A percentile compares a stretch with the other conserved stretches of the same genome.
Conservation (phyloP, 2,888 invertebrate genomes). For the Pantelozetes paolii region DNA sequence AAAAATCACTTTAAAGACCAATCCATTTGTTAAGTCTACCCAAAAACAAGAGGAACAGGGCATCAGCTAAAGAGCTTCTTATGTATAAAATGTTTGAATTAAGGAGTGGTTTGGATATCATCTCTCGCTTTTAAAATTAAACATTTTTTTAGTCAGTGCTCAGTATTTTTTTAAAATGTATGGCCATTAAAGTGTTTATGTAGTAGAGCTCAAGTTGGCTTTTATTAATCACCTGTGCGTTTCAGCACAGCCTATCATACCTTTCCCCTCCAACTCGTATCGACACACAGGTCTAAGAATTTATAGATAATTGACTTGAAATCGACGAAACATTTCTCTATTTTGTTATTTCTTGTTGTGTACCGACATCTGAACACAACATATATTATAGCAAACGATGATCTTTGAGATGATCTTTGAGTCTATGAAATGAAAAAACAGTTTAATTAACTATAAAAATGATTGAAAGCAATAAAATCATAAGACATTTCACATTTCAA, state of each 20-base stretch:
- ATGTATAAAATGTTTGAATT: not conserved
- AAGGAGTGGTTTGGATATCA: slow-evolving; percentile 30
- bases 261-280: too few relatives aligned
- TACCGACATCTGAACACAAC: not conserved
- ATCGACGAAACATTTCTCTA: not conserved
- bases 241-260: too few relatives aligned
- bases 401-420: not conserved
- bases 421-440: not conserved
- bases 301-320: not conserved
- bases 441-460: not conserved
- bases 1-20: not conserved
- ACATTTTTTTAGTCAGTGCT: slow-evolving; percentile 9
- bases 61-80: not conserved
- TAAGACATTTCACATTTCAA: not conserved
- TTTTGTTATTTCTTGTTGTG: not conserved
- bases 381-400: not conserved
- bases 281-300: not conserved
- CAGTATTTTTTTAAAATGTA: not conserved
- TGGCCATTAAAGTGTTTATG: slow-evolving; percentile 24
- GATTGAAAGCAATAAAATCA: slow-evolving; percentile 7
- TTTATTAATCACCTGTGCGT: slow-evolving; percentile 25
- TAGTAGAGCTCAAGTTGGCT: slow-evolving; percentile 12
- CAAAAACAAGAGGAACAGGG: not conserved
- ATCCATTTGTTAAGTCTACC: too few relatives aligned
- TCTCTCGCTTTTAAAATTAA: slow-evolving; percentile 3